A percentile compares a stretch with the other conserved stretches of the same genome.
Evolutionary conservation across 2,113 vertebrate species (phyloP).

Genomic region (Podiceps cristatus): DNA sequence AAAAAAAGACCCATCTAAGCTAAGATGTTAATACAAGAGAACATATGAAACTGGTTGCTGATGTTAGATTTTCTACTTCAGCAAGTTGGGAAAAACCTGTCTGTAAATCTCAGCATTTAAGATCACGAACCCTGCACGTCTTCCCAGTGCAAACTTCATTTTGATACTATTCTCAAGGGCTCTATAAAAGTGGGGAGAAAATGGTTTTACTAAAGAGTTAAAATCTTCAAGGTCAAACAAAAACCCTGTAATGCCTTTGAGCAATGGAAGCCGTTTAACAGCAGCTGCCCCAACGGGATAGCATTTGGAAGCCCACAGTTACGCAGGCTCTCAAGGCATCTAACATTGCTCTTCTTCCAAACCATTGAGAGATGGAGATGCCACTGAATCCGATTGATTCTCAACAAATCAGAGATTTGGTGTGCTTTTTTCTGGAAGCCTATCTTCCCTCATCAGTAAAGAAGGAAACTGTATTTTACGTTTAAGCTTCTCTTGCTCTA

Average conservation of each 20-base stretch:
- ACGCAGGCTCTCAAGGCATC: not conserved
- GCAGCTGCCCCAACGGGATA: not conserved
- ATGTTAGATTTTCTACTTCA: not conserved
- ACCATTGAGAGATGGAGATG: not conserved
- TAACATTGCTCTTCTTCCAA: not conserved
- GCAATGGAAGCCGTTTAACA: not conserved
- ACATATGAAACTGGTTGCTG: not conserved
- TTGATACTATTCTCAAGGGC: not conserved
- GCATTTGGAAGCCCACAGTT: too few species aligned
- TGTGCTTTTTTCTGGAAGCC: not conserved
- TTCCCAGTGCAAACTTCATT: not conserved
- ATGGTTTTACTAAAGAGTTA: not conserved
- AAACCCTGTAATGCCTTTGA: not conserved
- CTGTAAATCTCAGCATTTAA: not conserved
- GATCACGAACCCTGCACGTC: not conserved
- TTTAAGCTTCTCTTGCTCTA: not conserved
- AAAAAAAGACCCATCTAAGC: not conserved
- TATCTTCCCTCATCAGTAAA: not conserved
- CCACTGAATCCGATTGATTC: fast-evolving
- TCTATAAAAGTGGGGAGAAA: not conserved
- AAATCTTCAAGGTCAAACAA: not conserved
- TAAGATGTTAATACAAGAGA: not conserved
- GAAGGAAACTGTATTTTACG: not conserved
- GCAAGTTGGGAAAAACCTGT: not conserved
- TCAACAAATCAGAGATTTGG: not conserved